These are phyloP conservation scores for Eurytemora carolleeae DNA, from an alignment of 1,140 invertebrate species.

Conservation along the genomic window DNA sequence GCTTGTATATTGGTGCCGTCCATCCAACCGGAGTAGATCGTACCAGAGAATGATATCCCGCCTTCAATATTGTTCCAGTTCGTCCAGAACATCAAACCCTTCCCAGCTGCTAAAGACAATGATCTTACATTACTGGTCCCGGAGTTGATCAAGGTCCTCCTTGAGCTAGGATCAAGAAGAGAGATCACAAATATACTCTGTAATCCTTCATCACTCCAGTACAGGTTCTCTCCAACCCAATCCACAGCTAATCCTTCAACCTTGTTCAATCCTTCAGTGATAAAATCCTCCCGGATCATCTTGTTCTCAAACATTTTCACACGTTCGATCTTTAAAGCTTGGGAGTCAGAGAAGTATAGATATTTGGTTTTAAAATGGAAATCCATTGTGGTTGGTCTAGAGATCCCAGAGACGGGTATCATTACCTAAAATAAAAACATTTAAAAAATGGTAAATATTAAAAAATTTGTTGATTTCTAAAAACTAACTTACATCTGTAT, in stretches of 20 bases:
- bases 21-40: conserved; percentile 33
- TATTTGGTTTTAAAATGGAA: conserved; percentile 39
- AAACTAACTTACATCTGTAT: too few relatives aligned
- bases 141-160: conserved; percentile 33
- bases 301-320: conserved; percentile 20
- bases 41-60: conserved; percentile 20
- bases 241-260: conserved; percentile 52
- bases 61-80: conserved; percentile 24
- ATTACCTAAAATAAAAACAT: conserved; percentile 38
- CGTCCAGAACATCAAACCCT: conserved; percentile 32
- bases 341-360: conserved; percentile 47
- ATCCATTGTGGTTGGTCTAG: conserved; percentile 41
- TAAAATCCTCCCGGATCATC: conserved; percentile 23
- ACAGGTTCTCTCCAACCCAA: conserved; percentile 55
- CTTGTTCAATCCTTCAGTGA: conserved; percentile 30
- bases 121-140: conserved; percentile 36
- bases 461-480: too few relatives aligned
- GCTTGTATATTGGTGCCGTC: conserved; percentile 28
- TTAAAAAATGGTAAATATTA: too few relatives aligned
- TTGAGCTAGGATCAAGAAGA: conserved; percentile 31
- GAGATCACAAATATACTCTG: conserved; percentile 39
- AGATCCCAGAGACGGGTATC: conserved; percentile 41
- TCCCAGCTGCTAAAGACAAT: conserved; percentile 45
- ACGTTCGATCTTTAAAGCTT: conserved; percentile 31
- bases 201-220: conserved; percentile 51